These are phyloP conservation scores for Scaptomyza hsui DNA, from an alignment of 1,140 invertebrate species.

Conservation along the genomic window DNA sequence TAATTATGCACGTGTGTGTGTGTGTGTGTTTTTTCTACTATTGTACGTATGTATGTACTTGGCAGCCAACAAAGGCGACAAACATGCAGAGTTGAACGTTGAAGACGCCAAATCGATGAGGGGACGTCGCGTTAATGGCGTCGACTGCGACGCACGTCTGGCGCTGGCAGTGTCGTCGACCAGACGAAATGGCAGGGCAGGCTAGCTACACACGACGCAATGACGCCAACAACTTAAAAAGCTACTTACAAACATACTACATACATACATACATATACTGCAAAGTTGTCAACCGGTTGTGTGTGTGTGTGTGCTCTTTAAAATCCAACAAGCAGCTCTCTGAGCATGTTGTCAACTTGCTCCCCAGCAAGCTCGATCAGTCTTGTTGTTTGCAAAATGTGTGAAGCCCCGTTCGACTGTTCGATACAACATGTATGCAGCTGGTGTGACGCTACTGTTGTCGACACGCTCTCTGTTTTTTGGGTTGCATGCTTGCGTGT, in stretches of 20 bases:
- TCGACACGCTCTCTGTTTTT: no score
- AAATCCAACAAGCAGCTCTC: not conserved
- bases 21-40: constrained; percentile 8
- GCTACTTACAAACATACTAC: not conserved
- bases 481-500: not conserved
- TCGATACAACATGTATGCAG: constrained; percentile 3
- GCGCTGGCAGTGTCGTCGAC: constrained; percentile 62
- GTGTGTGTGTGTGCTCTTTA: not conserved
- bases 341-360: constrained; percentile 17
- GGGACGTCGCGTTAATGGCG: constrained; percentile 58
- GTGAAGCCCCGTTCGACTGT: not conserved
- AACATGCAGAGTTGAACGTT: constrained; percentile 11
- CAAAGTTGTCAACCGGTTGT: constrained; percentile 26
- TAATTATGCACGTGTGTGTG: constrained; percentile 18
- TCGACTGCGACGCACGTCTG: constrained; percentile 66
- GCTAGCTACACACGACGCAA: constrained; percentile 17
- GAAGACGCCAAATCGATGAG: constrained; percentile 61
- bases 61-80: constrained; percentile 20
- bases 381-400: not conserved
- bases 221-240: constrained; percentile 29
- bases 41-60: not conserved
- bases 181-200: constrained; percentile 53
- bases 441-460: not conserved
- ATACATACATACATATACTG: not conserved
- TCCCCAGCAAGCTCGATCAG: not conserved